Evolutionary conservation across 2,797 vertebrate species (phyloP).

Genomic region (Lophius americanus): DNA sequence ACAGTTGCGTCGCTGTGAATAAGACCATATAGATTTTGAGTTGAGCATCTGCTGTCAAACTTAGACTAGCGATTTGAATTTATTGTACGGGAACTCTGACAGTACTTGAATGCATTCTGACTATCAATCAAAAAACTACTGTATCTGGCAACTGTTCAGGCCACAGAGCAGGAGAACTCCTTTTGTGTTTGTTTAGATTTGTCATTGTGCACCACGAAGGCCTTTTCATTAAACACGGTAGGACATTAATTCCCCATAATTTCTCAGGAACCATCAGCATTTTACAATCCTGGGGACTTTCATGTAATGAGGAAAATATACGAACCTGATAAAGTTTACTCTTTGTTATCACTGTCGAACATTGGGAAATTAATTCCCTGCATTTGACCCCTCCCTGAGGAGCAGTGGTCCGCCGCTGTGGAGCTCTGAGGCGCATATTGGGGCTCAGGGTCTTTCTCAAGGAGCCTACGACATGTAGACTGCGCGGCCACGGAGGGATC

Average conservation of each 20-base stretch:
- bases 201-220: neutral
- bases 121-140: neutral
- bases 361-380: no score
- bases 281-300: conserved; percentile 28
- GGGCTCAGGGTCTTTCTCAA: no score
- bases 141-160: conserved; percentile 12
- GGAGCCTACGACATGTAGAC: no score
- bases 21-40: conserved; percentile 42
- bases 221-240: conserved; percentile 27
- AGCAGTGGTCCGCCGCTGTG: no score
- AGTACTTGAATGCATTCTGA: neutral
- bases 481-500: no score
- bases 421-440: no score
- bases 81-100: neutral
- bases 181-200: no score
- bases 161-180: neutral
- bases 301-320: conserved; percentile 6
- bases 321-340: no score
- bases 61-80: neutral
- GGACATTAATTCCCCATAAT: conserved; percentile 29
- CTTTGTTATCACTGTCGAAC: no score
- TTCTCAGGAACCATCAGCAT: conserved; percentile 27
- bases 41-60: conserved; percentile 14
- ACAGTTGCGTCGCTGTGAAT: conserved; percentile 22
- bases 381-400: no score